Evolutionary conservation across 2,113 vertebrate species (phyloP).

Genomic region (Numenius arquata): DNA sequence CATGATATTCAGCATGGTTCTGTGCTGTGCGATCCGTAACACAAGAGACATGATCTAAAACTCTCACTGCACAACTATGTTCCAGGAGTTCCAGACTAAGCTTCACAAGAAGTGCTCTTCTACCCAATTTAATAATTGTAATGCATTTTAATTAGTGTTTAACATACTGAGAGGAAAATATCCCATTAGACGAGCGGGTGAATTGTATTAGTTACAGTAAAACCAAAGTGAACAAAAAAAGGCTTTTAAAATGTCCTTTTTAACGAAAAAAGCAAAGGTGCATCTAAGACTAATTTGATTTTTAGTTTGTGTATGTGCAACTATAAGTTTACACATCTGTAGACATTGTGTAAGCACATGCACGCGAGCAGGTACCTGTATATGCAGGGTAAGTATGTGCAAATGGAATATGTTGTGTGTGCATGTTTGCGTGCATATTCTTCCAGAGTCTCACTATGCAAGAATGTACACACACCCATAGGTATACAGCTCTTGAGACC

Average conservation of each 20-base stretch:
- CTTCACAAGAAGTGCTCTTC: conserved; percentile 64
- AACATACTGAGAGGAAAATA: conserved; percentile 63
- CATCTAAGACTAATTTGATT: conserved; percentile 61
- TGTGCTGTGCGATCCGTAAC: conserved; percentile 95
- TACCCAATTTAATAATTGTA: conserved; percentile 69
- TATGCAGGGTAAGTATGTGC: background rate
- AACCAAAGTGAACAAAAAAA: conserved; percentile 25
- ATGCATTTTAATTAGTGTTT: conserved; percentile 69
- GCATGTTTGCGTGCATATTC: background rate
- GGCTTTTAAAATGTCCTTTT: conserved; percentile 31
- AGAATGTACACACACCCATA: background rate
- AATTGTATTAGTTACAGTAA: conserved; percentile 44
- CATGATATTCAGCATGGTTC: conserved; percentile 98
- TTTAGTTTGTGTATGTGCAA: conserved; percentile 64
- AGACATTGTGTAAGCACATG: background rate
- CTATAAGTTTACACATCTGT: conserved; percentile 20
- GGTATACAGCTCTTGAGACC: background rate
- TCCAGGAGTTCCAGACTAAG: conserved; percentile 55
- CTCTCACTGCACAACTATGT: background rate
- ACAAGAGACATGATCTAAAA: conserved; percentile 89
- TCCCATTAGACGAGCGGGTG: conserved; percentile 14
- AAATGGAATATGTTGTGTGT: background rate
- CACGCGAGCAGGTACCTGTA: background rate
- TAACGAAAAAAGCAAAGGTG: conserved; percentile 14
- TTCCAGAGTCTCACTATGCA: background rate